Conservation (phyloP, 2,888 invertebrate genomes). For the Lasioglossum calceatum region DNA sequence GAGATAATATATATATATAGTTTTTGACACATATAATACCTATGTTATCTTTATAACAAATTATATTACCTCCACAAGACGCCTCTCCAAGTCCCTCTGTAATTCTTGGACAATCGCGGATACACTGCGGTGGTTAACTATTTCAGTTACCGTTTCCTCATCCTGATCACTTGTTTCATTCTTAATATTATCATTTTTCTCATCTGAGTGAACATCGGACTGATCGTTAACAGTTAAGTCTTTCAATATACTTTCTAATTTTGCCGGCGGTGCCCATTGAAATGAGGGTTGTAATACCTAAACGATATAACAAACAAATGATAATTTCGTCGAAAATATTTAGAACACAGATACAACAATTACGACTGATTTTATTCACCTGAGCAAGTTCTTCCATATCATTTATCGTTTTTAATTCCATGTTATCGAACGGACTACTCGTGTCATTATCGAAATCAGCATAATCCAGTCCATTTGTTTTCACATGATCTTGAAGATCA, state of each 20-base stretch:
- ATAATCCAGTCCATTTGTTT: constrained; percentile 82
- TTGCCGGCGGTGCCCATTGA: constrained; percentile 77
- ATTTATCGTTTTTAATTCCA: constrained; percentile 96
- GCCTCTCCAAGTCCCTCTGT: constrained; percentile 87
- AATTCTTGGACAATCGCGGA: constrained; percentile 91
- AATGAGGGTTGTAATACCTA: constrained; percentile 80
- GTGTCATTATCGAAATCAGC: constrained; percentile 97
- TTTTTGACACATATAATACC: neutral
- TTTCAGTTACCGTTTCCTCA: constrained; percentile 59
- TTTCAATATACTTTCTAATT: constrained; percentile 76
- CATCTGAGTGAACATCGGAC: constrained; percentile 61
- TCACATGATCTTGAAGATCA: constrained; percentile 76
- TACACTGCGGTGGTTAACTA: constrained; percentile 85
- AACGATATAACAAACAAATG: constrained; percentile 15
- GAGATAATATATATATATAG: constrained; percentile 12
- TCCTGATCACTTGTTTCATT: constrained; percentile 66
- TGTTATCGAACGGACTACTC: constrained; percentile 96
- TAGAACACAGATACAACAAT: neutral
- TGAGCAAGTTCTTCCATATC: constrained; percentile 96
- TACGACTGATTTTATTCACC: constrained; percentile 84
- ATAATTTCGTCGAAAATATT: neutral
- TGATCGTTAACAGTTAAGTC: constrained; percentile 73
- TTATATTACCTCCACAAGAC: constrained; percentile 76
- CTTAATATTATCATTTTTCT: constrained; percentile 62
- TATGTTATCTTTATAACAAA: neutral